phyloP scores from a whole-genome alignment of 2,888 invertebrate genomes.

The Erebia aethiops region DNA sequence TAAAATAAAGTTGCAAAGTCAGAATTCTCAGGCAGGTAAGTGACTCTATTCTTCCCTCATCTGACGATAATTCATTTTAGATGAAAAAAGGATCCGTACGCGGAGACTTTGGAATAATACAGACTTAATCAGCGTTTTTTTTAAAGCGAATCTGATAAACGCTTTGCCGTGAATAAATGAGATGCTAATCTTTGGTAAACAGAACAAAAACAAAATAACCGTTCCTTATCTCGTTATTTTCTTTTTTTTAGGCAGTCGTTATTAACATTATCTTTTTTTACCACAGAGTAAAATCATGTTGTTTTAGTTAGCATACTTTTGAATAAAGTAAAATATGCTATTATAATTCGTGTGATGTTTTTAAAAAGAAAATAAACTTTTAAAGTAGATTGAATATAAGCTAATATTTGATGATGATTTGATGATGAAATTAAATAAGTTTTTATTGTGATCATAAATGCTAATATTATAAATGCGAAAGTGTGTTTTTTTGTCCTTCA shows the following conservation, averaged over 20 bases:
- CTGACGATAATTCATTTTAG: constrained; percentile 53
- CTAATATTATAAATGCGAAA: too few species aligned
- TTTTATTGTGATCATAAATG: too few species aligned
- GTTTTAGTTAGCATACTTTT: not conserved
- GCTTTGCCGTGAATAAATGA: constrained; percentile 21
- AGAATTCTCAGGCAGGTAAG: constrained; percentile 52
- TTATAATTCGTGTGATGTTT: too few species aligned
- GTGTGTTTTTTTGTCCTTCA: too few species aligned
- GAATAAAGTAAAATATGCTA: too few species aligned
- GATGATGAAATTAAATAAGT: too few species aligned
- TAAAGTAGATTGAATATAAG: too few species aligned
- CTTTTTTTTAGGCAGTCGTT: not conserved
- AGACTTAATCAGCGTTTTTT: constrained; percentile 39
- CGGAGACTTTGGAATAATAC: constrained; percentile 35
- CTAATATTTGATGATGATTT: too few species aligned
- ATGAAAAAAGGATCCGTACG: constrained; percentile 41
- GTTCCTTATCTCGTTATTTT: not conserved
- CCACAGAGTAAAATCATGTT: not conserved
- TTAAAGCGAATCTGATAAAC: constrained; percentile 32
- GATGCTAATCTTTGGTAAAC: constrained; percentile 25
- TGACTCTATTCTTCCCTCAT: constrained; percentile 53
- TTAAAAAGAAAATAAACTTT: too few species aligned
- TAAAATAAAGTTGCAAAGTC: constrained; percentile 47
- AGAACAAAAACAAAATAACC: constrained; percentile 30
- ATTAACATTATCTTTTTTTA: not conserved